Evolutionary conservation across 2,888 invertebrate species (phyloP), one percentile per base, ranked within the genome.

Genomic region (Argyresthia albistria): DNA sequence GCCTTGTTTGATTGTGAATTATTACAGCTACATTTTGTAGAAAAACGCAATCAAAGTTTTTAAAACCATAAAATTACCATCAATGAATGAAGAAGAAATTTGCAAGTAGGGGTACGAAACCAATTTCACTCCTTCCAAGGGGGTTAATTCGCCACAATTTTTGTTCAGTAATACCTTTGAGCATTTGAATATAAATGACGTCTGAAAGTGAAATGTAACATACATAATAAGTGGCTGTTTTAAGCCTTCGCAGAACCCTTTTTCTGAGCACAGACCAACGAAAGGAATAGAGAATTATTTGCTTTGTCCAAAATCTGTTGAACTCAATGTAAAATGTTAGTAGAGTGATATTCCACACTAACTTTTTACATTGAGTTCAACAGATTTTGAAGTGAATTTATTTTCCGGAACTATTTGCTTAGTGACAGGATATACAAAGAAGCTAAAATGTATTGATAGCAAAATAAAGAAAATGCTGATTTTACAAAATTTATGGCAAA

Each of bases 201-300:
- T 84, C 82, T 84, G 84, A 86, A 86, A 87, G 84, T 87, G 87
- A 87, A 87, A 86, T 86, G 87, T 87, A 84, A 86, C 87, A 87
- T 86, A 86, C 86, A 87, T 87, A 87, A 87, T 87, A 86, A 87
- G 86, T 86, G 87, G 86, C 84, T 86, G 86, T 84, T 87, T 86
- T 87, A 84, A 84, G 79, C 84, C 73, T 80, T 80, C 75, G 74
- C 75, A 76, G 79, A 84, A 86, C 87, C 87, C 86, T 86, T 86
- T 86, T 82, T 80, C 72, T 77, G 75, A 73, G 75, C 74, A 74
- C 75, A 83, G 86, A 69, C 25, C 25, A 25, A 25, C 2, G 25
- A 25, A 6, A 4, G 2, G 25, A 25, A 25, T 25, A 25, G 25
- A 25, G 25, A 25, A 25, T 25, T 2, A 25, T 25, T 25, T 25